Conservation (phyloP, 2,888 invertebrate species). For the Pharmacophagus antenor region DNA sequence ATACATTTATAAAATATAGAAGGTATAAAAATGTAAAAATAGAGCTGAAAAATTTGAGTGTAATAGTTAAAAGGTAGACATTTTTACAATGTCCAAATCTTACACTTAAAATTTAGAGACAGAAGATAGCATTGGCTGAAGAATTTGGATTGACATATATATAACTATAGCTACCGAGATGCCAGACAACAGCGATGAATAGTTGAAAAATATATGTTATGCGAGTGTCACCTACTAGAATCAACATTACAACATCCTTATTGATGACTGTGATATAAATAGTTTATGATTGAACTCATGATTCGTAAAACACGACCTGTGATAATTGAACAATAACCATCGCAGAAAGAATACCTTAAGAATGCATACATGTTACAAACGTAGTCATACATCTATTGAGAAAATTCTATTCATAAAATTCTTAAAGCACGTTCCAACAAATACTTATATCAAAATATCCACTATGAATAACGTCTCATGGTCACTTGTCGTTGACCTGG, state of each 20-base stretch:
- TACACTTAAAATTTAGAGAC: too few relatives aligned
- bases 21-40: background rate
- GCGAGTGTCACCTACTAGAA: background rate
- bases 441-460: background rate
- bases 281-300: background rate
- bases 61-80: too few relatives aligned
- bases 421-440: background rate
- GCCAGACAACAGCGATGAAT: background rate
- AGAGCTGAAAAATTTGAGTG: too few relatives aligned
- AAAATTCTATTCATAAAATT: background rate
- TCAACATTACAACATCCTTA: background rate
- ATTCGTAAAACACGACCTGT: background rate
- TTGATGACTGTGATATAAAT: background rate
- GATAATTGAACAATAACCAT: too few relatives aligned
- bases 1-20: background rate
- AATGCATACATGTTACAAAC: background rate
- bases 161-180: background rate
- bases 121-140: too few relatives aligned
- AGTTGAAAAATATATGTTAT: background rate
- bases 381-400: background rate
- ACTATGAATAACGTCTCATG: background rate
- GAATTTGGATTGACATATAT: background rate
- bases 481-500: conserved; percentile 15
- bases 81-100: too few relatives aligned
- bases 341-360: conserved; percentile 2